phyloP scores from a whole-genome alignment of 2,797 vertebrate genomes.

The Cichlasoma orientale region DNA sequence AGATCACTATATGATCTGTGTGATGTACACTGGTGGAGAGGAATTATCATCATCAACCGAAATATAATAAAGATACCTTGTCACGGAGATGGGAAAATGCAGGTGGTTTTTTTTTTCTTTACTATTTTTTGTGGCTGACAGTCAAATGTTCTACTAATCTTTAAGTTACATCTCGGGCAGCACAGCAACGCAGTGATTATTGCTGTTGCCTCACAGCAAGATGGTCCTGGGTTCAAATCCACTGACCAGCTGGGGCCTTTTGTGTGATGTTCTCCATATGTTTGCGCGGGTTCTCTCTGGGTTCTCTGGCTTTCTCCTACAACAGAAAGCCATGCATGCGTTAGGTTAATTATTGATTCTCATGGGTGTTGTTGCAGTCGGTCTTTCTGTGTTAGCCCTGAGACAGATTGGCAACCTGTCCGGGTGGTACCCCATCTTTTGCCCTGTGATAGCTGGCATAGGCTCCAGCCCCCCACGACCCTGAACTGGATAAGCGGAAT shows the following conservation, averaged over 20 bases:
- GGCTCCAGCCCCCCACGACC: neutral
- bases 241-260: neutral
- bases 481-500: too few species aligned
- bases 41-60: constrained; percentile 32
- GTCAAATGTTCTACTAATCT: neutral
- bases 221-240: neutral
- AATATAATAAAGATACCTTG: constrained; percentile 4
- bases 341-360: neutral
- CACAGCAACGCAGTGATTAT: neutral
- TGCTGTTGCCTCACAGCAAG: neutral
- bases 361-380: neutral
- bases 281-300: neutral
- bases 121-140: neutral
- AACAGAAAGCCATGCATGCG: neutral
- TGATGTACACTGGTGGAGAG: constrained; percentile 21
- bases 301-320: neutral
- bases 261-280: neutral
- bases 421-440: neutral
- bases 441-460: neutral
- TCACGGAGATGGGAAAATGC: neutral
- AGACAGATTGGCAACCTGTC: neutral
- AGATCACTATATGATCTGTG: neutral
- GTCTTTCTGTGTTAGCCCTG: neutral
- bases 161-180: neutral
- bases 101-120: neutral